phyloP scores from a whole-genome alignment of 1,140 invertebrate genomes.

The Orchestia grillus region DNA sequence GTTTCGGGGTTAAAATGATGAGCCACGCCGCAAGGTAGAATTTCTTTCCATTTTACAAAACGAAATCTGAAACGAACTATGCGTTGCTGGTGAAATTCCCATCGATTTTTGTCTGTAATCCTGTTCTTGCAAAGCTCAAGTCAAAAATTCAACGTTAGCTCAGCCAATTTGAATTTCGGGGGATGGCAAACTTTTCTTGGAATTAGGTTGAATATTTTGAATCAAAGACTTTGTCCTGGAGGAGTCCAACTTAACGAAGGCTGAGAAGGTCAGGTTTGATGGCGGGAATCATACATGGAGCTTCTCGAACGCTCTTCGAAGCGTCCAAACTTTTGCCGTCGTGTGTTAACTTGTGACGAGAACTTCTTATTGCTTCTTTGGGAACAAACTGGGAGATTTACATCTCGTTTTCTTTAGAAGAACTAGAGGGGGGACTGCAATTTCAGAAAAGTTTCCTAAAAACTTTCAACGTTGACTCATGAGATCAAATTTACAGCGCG shows the following conservation, averaged over 20 bases:
- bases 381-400: conserved; percentile 24
- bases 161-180: neutral
- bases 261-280: neutral
- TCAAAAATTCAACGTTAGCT: neutral
- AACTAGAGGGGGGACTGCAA: conserved; percentile 27
- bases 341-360: conserved; percentile 21
- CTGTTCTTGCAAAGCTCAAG: neutral
- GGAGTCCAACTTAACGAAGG: neutral
- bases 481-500: conserved; percentile 35
- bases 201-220: neutral
- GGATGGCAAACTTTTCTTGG: neutral
- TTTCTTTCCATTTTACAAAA: neutral
- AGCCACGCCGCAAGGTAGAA: neutral
- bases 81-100: neutral
- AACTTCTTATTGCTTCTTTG: conserved; percentile 51
- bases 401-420: conserved; percentile 19
- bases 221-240: neutral
- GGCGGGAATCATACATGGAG: neutral
- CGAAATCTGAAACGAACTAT: neutral
- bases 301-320: too few relatives aligned
- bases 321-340: conserved; percentile 33
- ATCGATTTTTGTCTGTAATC: neutral
- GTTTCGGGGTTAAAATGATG: neutral
- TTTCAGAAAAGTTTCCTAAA: neutral
- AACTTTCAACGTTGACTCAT: conserved; percentile 5